phyloP scores from a whole-genome alignment of 1,140 invertebrate genomes.

The Phortica variegata region DNA sequence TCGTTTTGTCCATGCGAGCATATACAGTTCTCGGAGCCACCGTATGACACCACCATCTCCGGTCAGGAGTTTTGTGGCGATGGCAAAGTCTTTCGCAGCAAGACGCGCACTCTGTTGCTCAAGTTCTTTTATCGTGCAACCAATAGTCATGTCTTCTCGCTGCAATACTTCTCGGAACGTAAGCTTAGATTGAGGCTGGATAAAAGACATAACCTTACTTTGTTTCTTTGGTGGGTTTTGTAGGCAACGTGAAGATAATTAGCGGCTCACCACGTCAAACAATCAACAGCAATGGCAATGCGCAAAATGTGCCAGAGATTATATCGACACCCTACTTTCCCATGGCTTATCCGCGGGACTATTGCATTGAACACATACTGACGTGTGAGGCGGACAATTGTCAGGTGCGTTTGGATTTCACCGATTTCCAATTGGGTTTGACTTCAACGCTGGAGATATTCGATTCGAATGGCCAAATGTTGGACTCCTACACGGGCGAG shows the following conservation, averaged over 20 bases:
- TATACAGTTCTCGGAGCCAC: slow-evolving; percentile 69
- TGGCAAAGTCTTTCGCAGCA: slow-evolving; percentile 64
- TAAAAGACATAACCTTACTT: background rate
- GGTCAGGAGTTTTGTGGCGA: slow-evolving; percentile 66
- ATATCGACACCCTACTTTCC: slow-evolving; percentile 71
- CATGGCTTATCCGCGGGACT: slow-evolving; percentile 67
- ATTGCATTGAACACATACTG: slow-evolving; percentile 68
- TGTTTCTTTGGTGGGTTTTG: background rate
- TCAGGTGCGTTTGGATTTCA: slow-evolving; percentile 67
- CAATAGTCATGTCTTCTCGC: slow-evolving; percentile 67
- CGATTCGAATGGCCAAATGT: slow-evolving; percentile 68
- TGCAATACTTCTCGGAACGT: slow-evolving; percentile 70
- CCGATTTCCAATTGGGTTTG: slow-evolving; percentile 69
- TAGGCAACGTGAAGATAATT: slow-evolving; percentile 67
- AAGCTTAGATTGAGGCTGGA: slow-evolving; percentile 56
- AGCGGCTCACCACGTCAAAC: slow-evolving; percentile 57
- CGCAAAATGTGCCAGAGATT: slow-evolving; percentile 42
- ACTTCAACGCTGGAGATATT: slow-evolving; percentile 74
- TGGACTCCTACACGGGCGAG: slow-evolving; percentile 68
- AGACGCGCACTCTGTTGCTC: slow-evolving; percentile 65
- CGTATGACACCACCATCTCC: slow-evolving; percentile 64
- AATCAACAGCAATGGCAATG: slow-evolving; percentile 34
- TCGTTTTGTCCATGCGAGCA: slow-evolving; percentile 65
- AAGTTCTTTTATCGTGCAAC: slow-evolving; percentile 65
- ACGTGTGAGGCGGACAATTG: slow-evolving; percentile 62